Base-by-base conservation (phyloP, 2,113 vertebrate genomes). In the Rhinoderma darwinii region DNA sequence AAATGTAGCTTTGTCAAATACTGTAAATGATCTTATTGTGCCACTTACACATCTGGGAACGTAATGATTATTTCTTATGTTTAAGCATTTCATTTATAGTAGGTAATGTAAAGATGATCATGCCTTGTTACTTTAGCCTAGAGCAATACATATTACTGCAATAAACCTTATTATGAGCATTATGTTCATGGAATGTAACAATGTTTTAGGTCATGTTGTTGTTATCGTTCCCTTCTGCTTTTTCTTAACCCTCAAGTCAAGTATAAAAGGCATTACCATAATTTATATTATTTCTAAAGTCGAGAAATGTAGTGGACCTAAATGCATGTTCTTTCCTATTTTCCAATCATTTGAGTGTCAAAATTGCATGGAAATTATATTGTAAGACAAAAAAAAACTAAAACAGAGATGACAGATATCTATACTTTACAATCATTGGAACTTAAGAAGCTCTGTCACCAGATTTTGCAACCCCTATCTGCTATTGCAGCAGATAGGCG, bases 1-100 rank as follows among this genome's bases (percentile, higher is more conserved):
- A 81, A 61, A 81, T 43, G 54, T 61, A 59, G 22, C 10, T n/a
- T 20, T 56, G 50, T 79, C 47, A 79, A 79, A 54, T 39, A 50
- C 20, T 80, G 22, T 37, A n/a, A 59, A 59, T 59, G 25, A 77
- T 59, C 30, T 59, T 80, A 39, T 59, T 59, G 56, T 80, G 37
- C 22, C 5, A 11, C 8, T 25, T 51, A 79, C 32, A 59, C 54
- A 61, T 37, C 54, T 61, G 20, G 50, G 35, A 59, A 59, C 6
- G 41, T 1, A 35, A 59, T 14, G n/a, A 80, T 14, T 56, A 39
- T 59, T 80, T 61, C 50, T 61, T 12, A 80, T 22, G 32, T 56
- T 81, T 41, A 41, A n/a, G 10, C 54, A 61, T 17, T n/a, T 27
- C 18, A 30, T 76, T 76, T 76, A 27, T 30, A 77, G 17, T 35